These are phyloP conservation scores for Achatina immaculata DNA, from an alignment of 1,140 invertebrate species.

Conservation along the genomic window DNA sequence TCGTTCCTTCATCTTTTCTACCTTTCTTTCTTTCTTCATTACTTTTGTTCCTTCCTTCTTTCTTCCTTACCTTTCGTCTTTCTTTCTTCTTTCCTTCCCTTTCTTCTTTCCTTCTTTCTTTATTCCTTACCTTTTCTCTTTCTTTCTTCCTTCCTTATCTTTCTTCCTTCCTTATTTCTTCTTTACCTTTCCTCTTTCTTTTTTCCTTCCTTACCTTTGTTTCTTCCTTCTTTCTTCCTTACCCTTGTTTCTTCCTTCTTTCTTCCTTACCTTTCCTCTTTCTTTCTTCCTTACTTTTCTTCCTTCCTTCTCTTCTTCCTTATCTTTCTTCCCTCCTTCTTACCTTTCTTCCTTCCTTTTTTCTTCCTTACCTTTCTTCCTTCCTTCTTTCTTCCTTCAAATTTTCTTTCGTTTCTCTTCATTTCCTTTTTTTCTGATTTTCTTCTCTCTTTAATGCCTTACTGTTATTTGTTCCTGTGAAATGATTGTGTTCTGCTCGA, in stretches of 20 bases:
- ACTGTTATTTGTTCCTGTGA: no score
- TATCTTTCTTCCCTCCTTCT: not conserved
- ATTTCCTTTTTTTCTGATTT: no score
- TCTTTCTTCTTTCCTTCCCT: not conserved
- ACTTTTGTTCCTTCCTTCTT: slow-evolving; percentile 4
- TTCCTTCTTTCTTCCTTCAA: not conserved
- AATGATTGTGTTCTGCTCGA: no score
- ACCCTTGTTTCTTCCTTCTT: not conserved
- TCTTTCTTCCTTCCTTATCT: not conserved
- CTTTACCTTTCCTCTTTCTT: not conserved
- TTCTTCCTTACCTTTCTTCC: not conserved
- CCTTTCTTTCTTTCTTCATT: slow-evolving; percentile 1
- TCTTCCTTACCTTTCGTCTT: not conserved
- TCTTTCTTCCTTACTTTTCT: not conserved
- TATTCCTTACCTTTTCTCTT: not conserved
- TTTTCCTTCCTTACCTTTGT: not conserved
- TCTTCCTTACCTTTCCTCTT: not conserved
- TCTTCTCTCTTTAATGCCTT: no score
- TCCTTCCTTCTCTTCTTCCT: slow-evolving; percentile 5
- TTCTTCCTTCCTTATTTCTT: not conserved
- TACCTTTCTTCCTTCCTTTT: not conserved
- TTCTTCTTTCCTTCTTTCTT: not conserved
- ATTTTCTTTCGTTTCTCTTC: not conserved
- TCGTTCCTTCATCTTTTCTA: not conserved
- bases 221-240: not conserved